Evolutionary conservation across 1,140 invertebrate species (phyloP), one percentile per base, ranked within the genome.

Genomic region (Dreissena rostriformis): DNA sequence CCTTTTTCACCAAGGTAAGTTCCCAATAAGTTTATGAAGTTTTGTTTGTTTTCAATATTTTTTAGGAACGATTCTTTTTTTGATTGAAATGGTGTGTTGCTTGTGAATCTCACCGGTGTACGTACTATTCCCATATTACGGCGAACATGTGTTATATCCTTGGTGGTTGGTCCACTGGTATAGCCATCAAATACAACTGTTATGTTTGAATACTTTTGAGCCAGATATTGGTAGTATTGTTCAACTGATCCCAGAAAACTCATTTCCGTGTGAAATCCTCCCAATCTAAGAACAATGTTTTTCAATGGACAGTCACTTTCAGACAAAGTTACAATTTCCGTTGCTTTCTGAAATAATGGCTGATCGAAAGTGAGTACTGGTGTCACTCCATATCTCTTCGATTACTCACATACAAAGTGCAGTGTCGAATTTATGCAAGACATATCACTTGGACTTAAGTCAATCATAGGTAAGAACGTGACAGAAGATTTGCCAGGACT

Each of bases 31-130:
- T 71, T 29, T 1, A 86, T 84, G 52, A 86, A 87, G n/a, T 82
- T 67, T 49, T 84, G 75, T 51, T 86, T 86, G 73, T 87, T 87
- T 79, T 86, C 71, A 12, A 24, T 55, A 61, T 87, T 87, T 39
- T 74, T 26, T 12, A 87, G 26, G 24, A 86, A 86, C 11, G 65
- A 2, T 65, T 86, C 80, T 28, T 86, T 86, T 55, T 83, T 86
- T 61, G 76, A n/a, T 51, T 73, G 61, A 57, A 49, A 10, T n/a
- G 52, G 14, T 8, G 22, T 26, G 52, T 7, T 52, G 28, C 53
- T 51, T 15, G 19, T 5, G 19, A 81, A 67, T 12, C 11, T 67
- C 14, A 67, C 66, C 14, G 12, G 12, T n/a, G 66, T 67, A 12
- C 66, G 12, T 15, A 22, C 24, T 67, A 67, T 67, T 15, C 66